phyloP scores from a whole-genome alignment of 1,140 invertebrate genomes.

The Nephila pilipes region DNA sequence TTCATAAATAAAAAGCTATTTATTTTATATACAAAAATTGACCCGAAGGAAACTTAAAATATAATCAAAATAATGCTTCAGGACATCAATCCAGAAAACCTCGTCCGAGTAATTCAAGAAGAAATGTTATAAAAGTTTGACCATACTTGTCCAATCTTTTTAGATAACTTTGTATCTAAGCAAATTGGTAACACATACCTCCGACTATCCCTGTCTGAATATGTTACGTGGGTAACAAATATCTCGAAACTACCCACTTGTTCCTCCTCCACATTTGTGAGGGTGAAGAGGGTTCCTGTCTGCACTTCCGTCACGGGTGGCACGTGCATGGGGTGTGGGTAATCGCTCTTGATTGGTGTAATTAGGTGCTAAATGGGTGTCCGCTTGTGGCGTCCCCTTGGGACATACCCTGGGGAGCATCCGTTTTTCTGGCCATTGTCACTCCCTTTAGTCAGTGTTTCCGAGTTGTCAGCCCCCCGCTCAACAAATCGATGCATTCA shows the following conservation, averaged over 20 bases:
- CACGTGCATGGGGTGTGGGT: constrained; percentile 53
- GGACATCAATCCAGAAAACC: too few species aligned
- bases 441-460: constrained; percentile 49
- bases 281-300: constrained; percentile 6
- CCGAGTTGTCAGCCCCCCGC: constrained; percentile 36
- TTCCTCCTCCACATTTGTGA: neutral
- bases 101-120: too few species aligned
- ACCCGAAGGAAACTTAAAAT: too few species aligned
- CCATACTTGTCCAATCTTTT: neutral
- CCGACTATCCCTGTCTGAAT: neutral
- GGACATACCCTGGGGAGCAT: constrained; percentile 60
- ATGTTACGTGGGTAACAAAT: neutral
- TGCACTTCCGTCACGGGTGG: neutral
- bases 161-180: neutral
- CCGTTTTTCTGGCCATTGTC: constrained; percentile 69
- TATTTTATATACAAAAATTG: too few species aligned
- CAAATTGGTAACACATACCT: neutral
- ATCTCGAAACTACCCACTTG: neutral
- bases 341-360: constrained; percentile 67
- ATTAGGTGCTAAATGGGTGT: constrained; percentile 70
- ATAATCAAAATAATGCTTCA: too few species aligned
- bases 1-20: too few species aligned
- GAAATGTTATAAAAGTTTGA: too few species aligned
- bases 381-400: constrained; percentile 38
- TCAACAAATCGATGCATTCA: neutral